Evolutionary conservation across 2,888 invertebrate species (phyloP), one percentile per base, ranked within the genome.

Genomic region (Schizaphis graminum): DNA sequence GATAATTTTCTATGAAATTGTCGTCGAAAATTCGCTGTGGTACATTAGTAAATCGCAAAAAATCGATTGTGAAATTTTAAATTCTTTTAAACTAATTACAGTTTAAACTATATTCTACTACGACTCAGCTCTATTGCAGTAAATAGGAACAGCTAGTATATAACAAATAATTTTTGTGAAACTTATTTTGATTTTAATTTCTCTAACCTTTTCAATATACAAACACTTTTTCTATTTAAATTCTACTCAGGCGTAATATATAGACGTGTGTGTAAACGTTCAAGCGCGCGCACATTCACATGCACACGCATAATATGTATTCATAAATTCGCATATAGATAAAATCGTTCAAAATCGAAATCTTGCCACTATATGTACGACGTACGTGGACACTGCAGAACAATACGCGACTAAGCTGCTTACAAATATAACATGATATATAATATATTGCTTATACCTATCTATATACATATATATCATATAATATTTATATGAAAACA

Each of bases 341-440:
- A 77, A n/a, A 35, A 67, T 21, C 89, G 61, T 91, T 87, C 26
- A 61, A 92, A 92, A 92, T 87, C 87, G 49, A 87, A 87, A 92
- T 57, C 10, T 49, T 61, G 53, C 8, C 53, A 41, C 77, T 53
- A n/a, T n/a, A n/a, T 21, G 11, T 49, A 49, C 24, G 21, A n/a
- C 11, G 35, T 77, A 41, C 77, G 77, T 77, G 11, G 26, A 57
- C 28, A 89, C 7, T 28, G 67, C 49, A 49, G 67, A 47, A 90
- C 90, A 90, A 90, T 91, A 91, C 49, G 47, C 86, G 13, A 26
- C 53, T 87, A n/a, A 49, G 21, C 35, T 28, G 28, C 41, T 67
- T 49, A 67, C 41, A 77, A 47, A 47, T 49, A 67, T n/a, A 26
- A 77, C 8, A 24, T 21, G 3, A 35, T 53, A 67, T 49, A n/a